phyloP scores from a whole-genome alignment of 2,888 invertebrate genomes.

The Laspeyria flexula region DNA sequence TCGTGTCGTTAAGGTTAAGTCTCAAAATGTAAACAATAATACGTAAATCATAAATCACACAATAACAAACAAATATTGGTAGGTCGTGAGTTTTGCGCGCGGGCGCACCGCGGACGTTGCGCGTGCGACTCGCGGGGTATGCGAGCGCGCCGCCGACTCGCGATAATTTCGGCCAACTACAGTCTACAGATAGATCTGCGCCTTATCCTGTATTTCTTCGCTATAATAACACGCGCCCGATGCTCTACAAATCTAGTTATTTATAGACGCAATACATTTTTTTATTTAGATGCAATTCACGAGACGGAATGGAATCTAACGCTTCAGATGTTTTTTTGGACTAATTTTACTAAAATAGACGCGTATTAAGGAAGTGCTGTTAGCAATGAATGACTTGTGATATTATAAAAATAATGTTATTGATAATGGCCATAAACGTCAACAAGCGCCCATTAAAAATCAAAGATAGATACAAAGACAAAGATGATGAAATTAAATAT shows the following conservation, averaged over 20 bases:
- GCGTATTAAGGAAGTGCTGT: conserved; percentile 33
- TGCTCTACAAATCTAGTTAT: conserved; percentile 77
- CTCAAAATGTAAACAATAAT: conserved; percentile 6
- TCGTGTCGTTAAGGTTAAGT: too few relatives aligned
- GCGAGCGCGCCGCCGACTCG: conserved; percentile 51
- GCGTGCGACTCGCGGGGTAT: conserved; percentile 21
- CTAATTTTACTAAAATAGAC: conserved; percentile 34
- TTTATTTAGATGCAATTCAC: conserved; percentile 65
- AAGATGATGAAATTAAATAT: background rate
- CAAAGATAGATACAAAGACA: conserved; percentile 16
- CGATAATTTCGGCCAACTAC: conserved; percentile 60
- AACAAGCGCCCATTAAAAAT: conserved; percentile 29
- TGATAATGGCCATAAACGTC: conserved; percentile 29
- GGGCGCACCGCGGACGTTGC: conserved; percentile 40
- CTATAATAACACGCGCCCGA: conserved; percentile 65
- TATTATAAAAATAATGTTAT: conserved; percentile 11
- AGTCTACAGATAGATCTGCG: conserved; percentile 42
- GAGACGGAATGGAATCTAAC: conserved; percentile 47
- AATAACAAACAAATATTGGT: conserved; percentile 32
- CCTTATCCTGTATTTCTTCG: conserved; percentile 65
- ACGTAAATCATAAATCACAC: conserved; percentile 25
- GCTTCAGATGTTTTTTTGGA: conserved; percentile 37
- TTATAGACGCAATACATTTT: conserved; percentile 61
- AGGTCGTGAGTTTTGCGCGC: conserved; percentile 22
- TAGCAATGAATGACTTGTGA: conserved; percentile 20